Conservation (phyloP, 2,113 vertebrate genomes). For the Ovis aries region ARS-UI_Ramb_v3.0 NC_056056.1:175525501-175526000, state of each 20-base stretch:
- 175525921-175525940: not conserved
- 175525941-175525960: not conserved
- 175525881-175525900: not conserved
- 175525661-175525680: not conserved
- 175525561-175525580: not conserved
- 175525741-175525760: accelerated
- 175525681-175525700: not conserved
- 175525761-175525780: not conserved
- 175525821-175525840: not conserved
- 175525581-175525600: not conserved
- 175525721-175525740: not conserved
- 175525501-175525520: not conserved
- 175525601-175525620: not conserved
- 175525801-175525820: not conserved
- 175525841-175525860: not conserved
- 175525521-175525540: not conserved
- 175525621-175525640: not conserved
- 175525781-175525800: not conserved
- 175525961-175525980: not conserved
- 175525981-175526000: not conserved
- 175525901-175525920: too few relatives aligned
- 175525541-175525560: not conserved
- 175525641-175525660: not conserved
- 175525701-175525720: not conserved
- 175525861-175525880: too few relatives aligned